Evolutionary conservation across 1,140 invertebrate species (phyloP).

Genomic region (Melipona quadrifasciata): DNA sequence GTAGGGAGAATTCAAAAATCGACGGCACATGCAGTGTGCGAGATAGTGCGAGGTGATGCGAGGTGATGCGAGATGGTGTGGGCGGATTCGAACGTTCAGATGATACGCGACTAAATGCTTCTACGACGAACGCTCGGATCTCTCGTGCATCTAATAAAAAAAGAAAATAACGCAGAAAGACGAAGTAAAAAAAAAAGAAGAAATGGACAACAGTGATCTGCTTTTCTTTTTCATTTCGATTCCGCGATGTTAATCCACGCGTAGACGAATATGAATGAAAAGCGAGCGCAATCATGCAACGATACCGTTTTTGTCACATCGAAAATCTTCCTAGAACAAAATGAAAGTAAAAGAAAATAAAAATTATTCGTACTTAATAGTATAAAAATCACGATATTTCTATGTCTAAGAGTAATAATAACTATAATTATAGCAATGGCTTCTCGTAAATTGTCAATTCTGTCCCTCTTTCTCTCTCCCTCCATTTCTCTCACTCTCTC

Average conservation of each 20-base stretch:
- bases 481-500: too few relatives aligned
- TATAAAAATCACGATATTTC: slow-evolving; percentile 15
- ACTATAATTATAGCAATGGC: slow-evolving; percentile 12
- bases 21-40: neutral
- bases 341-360: slow-evolving; percentile 7
- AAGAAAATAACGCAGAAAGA: too few relatives aligned
- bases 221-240: too few relatives aligned
- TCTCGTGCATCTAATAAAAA: neutral
- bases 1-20: neutral
- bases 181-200: neutral
- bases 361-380: slow-evolving; percentile 6
- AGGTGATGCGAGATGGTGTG: neutral
- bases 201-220: neutral
- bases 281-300: neutral
- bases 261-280: neutral
- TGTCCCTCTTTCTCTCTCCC: neutral
- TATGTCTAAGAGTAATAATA: slow-evolving; percentile 3
- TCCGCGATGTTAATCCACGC: neutral
- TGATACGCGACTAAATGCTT: slow-evolving; percentile 13
- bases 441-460: neutral
- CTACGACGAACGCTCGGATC: neutral
- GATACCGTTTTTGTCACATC: neutral
- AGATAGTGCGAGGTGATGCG: neutral
- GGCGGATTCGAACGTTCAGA: neutral
- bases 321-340: neutral